These are phyloP conservation scores for Deilephila elpenor DNA, from an alignment of 2,888 invertebrate genomes.

Conservation along the genomic window DNA sequence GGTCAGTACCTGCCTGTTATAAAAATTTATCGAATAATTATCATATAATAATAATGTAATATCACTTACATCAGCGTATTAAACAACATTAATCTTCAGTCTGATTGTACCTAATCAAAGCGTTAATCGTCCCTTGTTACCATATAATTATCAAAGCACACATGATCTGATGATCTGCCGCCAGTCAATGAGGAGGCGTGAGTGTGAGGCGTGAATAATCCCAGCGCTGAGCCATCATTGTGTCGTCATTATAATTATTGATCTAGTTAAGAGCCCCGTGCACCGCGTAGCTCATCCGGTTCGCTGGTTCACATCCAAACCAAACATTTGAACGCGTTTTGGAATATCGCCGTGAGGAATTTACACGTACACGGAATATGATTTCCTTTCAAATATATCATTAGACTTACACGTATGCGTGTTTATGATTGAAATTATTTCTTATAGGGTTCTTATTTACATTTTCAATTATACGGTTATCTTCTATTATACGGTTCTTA, in stretches of 20 bases:
- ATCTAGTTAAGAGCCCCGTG: constrained; percentile 5
- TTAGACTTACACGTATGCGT: neutral
- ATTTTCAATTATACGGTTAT: no score
- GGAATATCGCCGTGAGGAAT: neutral
- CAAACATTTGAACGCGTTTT: constrained; percentile 19
- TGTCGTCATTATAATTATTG: constrained; percentile 18
- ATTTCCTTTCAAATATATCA: neutral
- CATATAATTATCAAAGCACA: constrained; percentile 1
- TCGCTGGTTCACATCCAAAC: constrained; percentile 15
- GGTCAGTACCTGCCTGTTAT: no score
- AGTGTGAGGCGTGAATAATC: constrained; percentile 15
- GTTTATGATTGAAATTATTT: neutral
- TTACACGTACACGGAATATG: constrained; percentile 11
- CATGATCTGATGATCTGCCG: no score
- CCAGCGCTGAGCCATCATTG: neutral
- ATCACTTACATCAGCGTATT: no score
- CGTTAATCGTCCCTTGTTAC: no score
- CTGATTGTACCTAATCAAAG: no score
- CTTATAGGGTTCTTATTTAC: neutral
- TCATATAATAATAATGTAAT: no score
- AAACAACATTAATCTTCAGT: no score
- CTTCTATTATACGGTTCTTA: neutral
- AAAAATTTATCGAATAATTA: no score
- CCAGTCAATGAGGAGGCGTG: neutral
- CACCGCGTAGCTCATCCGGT: constrained; percentile 1